These are phyloP conservation scores for Osmerus mordax DNA, from an alignment of 2,113 vertebrate species.

Conservation along the genomic window DNA sequence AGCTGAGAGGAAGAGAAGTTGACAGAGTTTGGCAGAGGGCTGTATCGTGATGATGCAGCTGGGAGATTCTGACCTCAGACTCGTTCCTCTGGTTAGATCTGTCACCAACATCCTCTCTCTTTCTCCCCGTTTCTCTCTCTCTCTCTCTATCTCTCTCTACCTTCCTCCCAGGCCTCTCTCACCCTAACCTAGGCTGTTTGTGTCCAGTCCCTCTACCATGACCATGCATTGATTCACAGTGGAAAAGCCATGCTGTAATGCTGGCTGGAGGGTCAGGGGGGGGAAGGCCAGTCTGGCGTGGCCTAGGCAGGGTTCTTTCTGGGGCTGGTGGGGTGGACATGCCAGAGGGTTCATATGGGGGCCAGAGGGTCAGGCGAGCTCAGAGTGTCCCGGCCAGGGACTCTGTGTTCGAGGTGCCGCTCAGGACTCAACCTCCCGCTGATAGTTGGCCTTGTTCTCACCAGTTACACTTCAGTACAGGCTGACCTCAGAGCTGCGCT, in stretches of 20 bases:
- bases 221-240: constrained; percentile 43
- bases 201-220: constrained; percentile 31
- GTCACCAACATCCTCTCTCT: constrained; percentile 8
- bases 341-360: not conserved
- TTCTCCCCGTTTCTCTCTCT: not conserved
- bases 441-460: not conserved
- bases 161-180: not conserved
- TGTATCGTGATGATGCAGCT: constrained; percentile 7
- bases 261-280: constrained; percentile 8
- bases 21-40: not conserved
- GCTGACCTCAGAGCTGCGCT: not conserved
- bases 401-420: constrained; percentile 19
- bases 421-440: constrained; percentile 13
- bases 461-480: constrained; percentile 15
- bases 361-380: too few relatives aligned
- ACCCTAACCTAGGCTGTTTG: not conserved
- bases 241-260: constrained; percentile 34
- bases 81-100: constrained; percentile 17
- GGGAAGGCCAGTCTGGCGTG: not conserved
- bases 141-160: not conserved
- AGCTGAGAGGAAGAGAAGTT: constrained; percentile 16
- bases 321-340: not conserved
- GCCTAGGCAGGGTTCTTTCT: not conserved
- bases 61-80: constrained; percentile 28
- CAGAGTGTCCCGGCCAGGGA: not conserved